Conservation (phyloP, 2,888 invertebrate species). For the Caenorhabditis imperialis region DNA sequence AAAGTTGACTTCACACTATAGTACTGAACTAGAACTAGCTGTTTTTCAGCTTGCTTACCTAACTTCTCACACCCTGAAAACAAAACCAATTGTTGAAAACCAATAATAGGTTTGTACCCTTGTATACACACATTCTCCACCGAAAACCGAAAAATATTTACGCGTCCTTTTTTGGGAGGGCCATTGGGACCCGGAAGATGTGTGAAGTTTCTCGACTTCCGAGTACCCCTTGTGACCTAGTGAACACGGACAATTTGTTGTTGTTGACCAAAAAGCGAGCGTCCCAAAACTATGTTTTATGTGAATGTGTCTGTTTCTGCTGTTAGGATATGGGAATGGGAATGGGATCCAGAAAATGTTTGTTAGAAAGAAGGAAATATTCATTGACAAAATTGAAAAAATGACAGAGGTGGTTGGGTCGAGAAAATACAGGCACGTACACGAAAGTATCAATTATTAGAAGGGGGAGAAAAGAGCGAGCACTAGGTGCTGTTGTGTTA, state of each 20-base stretch:
- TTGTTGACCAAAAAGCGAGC: constrained; percentile 41
- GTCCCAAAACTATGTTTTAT: neutral
- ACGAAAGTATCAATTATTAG: constrained; percentile 7
- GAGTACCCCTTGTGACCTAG: constrained; percentile 45
- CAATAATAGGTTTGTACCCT: too few relatives aligned
- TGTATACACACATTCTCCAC: too few relatives aligned
- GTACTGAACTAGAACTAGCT: too few relatives aligned
- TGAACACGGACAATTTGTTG: constrained; percentile 43
- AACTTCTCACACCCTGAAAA: too few relatives aligned
- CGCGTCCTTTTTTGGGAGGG: too few relatives aligned
- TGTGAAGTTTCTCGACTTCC: too few relatives aligned
- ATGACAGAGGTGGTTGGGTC: constrained; percentile 24
- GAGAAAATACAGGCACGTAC: constrained; percentile 45
- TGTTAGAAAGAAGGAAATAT: constrained; percentile 12
- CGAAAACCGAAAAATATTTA: too few relatives aligned
- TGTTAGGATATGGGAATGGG: too few relatives aligned
- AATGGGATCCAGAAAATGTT: constrained; percentile 41
- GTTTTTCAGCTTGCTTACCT: too few relatives aligned
- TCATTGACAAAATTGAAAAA: constrained; percentile 1
- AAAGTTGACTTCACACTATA: too few relatives aligned
- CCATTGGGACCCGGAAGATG: too few relatives aligned
- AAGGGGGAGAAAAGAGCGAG: neutral
- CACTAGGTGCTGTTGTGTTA: neutral
- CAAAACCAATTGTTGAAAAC: too few relatives aligned
- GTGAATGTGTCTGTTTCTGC: constrained; percentile 33